A percentile compares a stretch with the other conserved stretches of the same genome.
Evolutionary conservation across 2,888 invertebrate species (phyloP).

Genomic region (Cloeon dipterum): DNA sequence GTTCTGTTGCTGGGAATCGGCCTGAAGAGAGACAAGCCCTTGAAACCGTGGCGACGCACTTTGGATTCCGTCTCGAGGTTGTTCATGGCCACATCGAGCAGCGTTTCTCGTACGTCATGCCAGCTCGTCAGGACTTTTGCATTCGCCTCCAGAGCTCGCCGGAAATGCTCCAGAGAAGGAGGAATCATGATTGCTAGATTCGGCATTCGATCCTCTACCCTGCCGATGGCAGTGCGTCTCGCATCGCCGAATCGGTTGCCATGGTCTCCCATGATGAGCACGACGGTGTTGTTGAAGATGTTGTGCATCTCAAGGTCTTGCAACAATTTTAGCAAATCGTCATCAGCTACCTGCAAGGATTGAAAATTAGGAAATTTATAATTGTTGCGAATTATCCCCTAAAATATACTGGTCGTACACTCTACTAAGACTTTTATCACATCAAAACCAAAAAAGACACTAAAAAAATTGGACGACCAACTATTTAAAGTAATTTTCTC

Average conservation of each 20-base stretch:
- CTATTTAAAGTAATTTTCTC: too few relatives aligned
- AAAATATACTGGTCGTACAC: too few relatives aligned
- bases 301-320: constrained; percentile 13
- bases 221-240: constrained; percentile 17
- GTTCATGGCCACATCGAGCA: constrained; percentile 13
- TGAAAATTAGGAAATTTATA: too few relatives aligned
- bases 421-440: too few relatives aligned
- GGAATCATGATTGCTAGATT: constrained; percentile 17
- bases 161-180: constrained; percentile 13
- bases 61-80: constrained; percentile 3
- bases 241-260: constrained; percentile 19
- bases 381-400: too few relatives aligned
- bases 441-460: too few relatives aligned
- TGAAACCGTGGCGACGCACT: constrained; percentile 3
- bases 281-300: constrained; percentile 10
- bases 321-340: too few relatives aligned
- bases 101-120: constrained; percentile 19
- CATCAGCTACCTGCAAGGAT: too few relatives aligned
- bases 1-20: constrained; percentile 15
- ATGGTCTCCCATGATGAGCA: constrained; percentile 18
- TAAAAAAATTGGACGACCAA: too few relatives aligned
- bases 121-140: constrained; percentile 16
- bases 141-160: constrained; percentile 14
- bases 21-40: constrained; percentile 11
- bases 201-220: constrained; percentile 20